Evolutionary conservation across 2,797 vertebrate species (phyloP).

Genomic region (Aldrovandia affinis): DNA sequence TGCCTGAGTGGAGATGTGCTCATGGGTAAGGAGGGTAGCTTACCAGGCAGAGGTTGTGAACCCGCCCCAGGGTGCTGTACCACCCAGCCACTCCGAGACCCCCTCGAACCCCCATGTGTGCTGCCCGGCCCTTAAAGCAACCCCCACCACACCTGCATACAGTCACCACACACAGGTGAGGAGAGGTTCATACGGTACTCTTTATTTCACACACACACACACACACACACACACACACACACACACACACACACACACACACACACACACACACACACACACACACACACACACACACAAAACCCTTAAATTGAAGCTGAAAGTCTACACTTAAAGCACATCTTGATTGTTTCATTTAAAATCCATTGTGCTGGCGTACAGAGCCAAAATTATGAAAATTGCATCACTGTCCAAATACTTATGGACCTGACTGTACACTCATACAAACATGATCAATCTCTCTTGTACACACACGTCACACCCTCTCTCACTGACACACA

Average conservation of each 20-base stretch:
- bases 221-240: slow-evolving; percentile 3
- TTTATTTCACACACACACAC: slow-evolving; percentile 2
- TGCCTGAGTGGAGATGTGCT: background rate
- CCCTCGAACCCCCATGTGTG: background rate
- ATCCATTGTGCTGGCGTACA: no score
- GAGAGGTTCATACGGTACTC: background rate
- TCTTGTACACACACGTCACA: no score
- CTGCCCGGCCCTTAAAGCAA: background rate
- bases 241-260: no score
- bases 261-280: no score
- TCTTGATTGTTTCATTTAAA: no score
- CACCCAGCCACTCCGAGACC: background rate
- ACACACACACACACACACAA: no score
- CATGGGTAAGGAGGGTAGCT: background rate
- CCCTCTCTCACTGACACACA: background rate
- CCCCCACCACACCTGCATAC: background rate
- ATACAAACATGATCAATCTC: no score
- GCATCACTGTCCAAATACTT: no score
- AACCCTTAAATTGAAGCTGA: no score
- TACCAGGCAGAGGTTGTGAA: background rate
- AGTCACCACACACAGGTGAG: background rate
- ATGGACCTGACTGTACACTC: no score
- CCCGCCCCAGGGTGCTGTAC: background rate
- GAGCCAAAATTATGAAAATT: no score
- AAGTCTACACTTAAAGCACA: no score